These are phyloP conservation scores for Neoaliturus tenellus DNA, from an alignment of 2,888 invertebrate species.

Conservation along the genomic window DNA sequence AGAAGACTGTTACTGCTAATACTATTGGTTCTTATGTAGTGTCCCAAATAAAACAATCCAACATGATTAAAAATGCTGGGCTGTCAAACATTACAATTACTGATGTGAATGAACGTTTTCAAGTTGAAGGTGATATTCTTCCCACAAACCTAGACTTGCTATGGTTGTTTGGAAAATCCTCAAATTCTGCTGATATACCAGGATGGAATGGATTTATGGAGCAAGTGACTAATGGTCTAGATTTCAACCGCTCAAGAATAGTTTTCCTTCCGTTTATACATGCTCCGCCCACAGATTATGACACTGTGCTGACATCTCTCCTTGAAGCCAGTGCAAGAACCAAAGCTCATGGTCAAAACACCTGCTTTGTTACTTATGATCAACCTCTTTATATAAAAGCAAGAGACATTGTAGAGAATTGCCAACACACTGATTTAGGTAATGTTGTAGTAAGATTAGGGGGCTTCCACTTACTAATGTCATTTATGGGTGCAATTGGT, in stretches of 20 bases:
- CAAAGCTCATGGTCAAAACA: constrained; percentile 61
- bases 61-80: constrained; percentile 24
- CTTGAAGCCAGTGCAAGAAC: constrained; percentile 62
- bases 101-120: background rate
- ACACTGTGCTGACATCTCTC: constrained; percentile 69
- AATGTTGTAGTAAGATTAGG: constrained; percentile 67
- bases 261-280: constrained; percentile 69
- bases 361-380: constrained; percentile 68
- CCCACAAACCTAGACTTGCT: background rate
- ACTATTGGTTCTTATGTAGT: background rate
- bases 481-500: constrained; percentile 69
- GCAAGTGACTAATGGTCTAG: constrained; percentile 60
- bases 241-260: constrained; percentile 66
- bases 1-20: background rate
- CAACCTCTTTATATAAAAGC: constrained; percentile 69
- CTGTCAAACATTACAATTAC: background rate
- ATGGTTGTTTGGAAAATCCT: background rate
- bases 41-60: background rate
- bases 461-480: constrained; percentile 70
- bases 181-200: background rate
- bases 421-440: constrained; percentile 58
- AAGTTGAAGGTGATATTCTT: background rate
- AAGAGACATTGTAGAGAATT: constrained; percentile 67
- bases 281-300: constrained; percentile 68
- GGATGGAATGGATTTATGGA: constrained; percentile 69